A percentile compares a stretch with the other conserved stretches of the same genome.
These are phyloP conservation scores for Acleris literana DNA, from an alignment of 2,888 invertebrate genomes.

Conservation along the genomic window DNA sequence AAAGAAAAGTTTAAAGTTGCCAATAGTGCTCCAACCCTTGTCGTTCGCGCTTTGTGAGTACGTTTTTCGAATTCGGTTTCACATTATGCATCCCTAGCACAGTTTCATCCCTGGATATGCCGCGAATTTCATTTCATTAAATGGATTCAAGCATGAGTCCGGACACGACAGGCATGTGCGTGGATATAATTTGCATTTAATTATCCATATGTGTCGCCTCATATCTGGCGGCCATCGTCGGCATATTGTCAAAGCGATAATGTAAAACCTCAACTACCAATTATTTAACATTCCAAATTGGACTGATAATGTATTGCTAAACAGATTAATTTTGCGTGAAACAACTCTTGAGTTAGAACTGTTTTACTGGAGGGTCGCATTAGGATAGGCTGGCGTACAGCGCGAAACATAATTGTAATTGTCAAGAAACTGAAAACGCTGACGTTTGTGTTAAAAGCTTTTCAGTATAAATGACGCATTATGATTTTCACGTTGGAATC, in stretches of 20 bases:
- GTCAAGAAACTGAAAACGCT: neutral
- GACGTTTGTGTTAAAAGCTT: neutral
- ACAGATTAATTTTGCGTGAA: too few species aligned
- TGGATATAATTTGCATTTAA: constrained; percentile 36
- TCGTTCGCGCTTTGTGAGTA: too few species aligned
- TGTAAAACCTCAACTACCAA: neutral
- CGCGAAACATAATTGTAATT: neutral
- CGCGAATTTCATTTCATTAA: constrained; percentile 33
- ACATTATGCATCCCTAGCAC: too few species aligned
- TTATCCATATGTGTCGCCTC: constrained; percentile 30
- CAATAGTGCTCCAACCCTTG: too few species aligned
- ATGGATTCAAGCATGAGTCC: constrained; percentile 27
- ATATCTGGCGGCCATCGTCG: neutral
- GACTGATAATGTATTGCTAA: neutral
- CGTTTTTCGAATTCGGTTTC: too few species aligned
- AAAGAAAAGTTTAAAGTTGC: too few species aligned
- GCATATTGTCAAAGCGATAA: neutral
- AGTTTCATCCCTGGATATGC: too few species aligned
- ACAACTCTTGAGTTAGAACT: too few species aligned
- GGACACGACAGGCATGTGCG: constrained; percentile 33
- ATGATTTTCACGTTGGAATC: neutral
- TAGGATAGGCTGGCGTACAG: neutral
- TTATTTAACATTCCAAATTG: neutral
- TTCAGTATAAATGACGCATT: neutral
- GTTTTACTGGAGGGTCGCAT: too few species aligned